These are phyloP conservation scores for Pteropus alecto DNA, from an alignment of 2,113 vertebrate species.

Conservation along the genomic window DNA sequence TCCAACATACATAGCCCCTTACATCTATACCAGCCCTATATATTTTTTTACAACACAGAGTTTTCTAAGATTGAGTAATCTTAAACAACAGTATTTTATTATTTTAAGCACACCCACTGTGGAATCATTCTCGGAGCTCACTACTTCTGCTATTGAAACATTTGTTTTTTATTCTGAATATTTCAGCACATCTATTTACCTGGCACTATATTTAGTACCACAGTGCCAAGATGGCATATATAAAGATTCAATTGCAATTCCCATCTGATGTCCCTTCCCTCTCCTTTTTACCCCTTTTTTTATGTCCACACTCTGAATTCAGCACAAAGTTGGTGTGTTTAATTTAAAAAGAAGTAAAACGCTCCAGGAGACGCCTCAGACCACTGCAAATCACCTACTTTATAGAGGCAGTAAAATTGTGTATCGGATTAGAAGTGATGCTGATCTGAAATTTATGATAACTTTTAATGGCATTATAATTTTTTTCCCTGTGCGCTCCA, in stretches of 20 bases:
- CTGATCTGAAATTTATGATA: conserved; percentile 91
- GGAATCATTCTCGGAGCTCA: conserved; percentile 77
- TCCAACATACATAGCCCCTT: conserved; percentile 47
- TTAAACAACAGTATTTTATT: conserved; percentile 84
- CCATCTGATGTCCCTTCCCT: conserved; percentile 90
- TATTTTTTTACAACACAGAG: conserved; percentile 79
- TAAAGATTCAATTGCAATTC: conserved; percentile 91
- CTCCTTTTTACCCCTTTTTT: conserved; percentile 89
- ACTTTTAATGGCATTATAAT: conserved; percentile 93
- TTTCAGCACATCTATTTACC: conserved; percentile 89
- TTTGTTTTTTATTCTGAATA: conserved; percentile 91
- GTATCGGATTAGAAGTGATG: conserved; percentile 91
- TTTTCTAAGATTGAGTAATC: conserved; percentile 75
- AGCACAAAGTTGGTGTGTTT: conserved; percentile 91
- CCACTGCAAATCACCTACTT: conserved; percentile 90
- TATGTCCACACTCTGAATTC: conserved; percentile 89
- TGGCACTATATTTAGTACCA: conserved; percentile 89
- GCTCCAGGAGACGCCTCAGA: conserved; percentile 87
- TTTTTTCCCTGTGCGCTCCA: conserved; percentile 85
- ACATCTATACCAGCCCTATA: conserved; percentile 56
- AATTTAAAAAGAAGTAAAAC: conserved; percentile 92
- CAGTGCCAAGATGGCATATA: conserved; percentile 89
- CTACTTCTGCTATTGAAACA: conserved; percentile 84
- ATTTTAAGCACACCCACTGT: conserved; percentile 74
- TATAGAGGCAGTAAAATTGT: conserved; percentile 92